Percentiles rank a stretch among this genome's conserved stretches.
Evolutionary conservation across 92 coral and sea anemone genomes (phyloP).

Genomic region (Porites evermanni): DNA sequence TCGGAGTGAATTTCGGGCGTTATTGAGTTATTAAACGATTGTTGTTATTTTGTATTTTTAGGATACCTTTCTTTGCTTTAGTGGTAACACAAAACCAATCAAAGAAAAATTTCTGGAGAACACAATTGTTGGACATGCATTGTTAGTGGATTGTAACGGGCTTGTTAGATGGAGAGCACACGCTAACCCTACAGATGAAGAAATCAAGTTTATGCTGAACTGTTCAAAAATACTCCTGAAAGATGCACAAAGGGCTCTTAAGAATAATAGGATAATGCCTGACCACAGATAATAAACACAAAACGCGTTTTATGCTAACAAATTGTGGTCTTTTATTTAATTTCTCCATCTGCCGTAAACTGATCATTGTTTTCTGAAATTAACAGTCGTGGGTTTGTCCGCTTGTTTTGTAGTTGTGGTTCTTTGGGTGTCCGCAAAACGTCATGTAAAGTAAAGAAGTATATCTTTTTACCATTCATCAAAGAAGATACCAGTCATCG

Average conservation of each 20-base stretch:
- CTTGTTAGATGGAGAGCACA: constrained; percentile 94
- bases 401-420: too few relatives aligned
- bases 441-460: too few relatives aligned
- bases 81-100: constrained; percentile 72
- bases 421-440: too few relatives aligned
- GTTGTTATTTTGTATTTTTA: constrained; percentile 14
- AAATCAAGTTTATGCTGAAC: constrained; percentile 72
- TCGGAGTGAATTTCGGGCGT: too few relatives aligned
- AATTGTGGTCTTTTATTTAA: neutral
- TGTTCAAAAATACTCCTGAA: constrained; percentile 69
- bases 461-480: too few relatives aligned
- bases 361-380: too few relatives aligned
- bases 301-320: neutral
- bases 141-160: constrained; percentile 83
- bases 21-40: too few relatives aligned
- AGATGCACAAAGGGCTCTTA: constrained; percentile 51
- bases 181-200: constrained; percentile 86
- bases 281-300: constrained; percentile 8
- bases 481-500: too few relatives aligned
- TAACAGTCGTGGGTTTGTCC: too few relatives aligned
- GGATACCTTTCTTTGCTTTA: constrained; percentile 85
- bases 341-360: too few relatives aligned
- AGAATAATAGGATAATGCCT: neutral
- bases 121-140: constrained; percentile 90
- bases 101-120: constrained; percentile 80